These are phyloP conservation scores for Zootoca vivipara DNA, from an alignment of 2,113 vertebrate genomes.

Conservation along the genomic window DNA sequence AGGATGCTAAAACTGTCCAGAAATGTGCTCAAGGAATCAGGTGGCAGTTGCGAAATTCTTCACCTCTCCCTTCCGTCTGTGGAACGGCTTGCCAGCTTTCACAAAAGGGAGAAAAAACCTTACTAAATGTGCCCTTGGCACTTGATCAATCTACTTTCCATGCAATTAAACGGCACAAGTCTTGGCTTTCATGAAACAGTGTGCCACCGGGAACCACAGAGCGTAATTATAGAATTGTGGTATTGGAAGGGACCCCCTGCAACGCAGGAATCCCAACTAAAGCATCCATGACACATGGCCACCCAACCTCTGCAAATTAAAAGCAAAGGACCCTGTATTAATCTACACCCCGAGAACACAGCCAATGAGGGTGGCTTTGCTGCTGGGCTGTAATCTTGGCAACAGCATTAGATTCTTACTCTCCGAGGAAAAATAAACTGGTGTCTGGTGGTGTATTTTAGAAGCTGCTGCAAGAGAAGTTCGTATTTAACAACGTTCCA, in stretches of 20 bases:
- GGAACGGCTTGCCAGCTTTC: not conserved
- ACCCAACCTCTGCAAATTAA: no score
- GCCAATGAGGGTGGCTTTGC: not conserved
- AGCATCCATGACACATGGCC: no score
- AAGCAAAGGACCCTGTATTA: not conserved
- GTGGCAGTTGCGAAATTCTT: not conserved
- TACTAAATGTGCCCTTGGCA: not conserved
- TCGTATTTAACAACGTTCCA: not conserved
- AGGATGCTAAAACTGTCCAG: not conserved
- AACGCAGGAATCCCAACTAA: no score
- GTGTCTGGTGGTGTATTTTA: not conserved
- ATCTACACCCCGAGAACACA: not conserved
- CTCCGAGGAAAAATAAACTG: not conserved
- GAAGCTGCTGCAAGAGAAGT: not conserved
- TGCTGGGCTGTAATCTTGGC: not conserved
- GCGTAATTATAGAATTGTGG: not conserved
- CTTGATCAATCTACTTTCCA: not conserved
- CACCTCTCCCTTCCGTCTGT: not conserved
- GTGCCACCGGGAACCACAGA: not conserved
- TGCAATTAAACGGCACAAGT: not conserved
- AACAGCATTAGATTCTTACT: not conserved
- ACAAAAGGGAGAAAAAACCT: no score
- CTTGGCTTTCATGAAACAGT: not conserved
- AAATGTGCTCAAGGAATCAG: not conserved
- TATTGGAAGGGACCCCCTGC: no score